Evolutionary conservation across 1,140 invertebrate genomes (phyloP), one percentile per base, ranked within the genome.

Genomic region (Drosophila micromelanica): DNA sequence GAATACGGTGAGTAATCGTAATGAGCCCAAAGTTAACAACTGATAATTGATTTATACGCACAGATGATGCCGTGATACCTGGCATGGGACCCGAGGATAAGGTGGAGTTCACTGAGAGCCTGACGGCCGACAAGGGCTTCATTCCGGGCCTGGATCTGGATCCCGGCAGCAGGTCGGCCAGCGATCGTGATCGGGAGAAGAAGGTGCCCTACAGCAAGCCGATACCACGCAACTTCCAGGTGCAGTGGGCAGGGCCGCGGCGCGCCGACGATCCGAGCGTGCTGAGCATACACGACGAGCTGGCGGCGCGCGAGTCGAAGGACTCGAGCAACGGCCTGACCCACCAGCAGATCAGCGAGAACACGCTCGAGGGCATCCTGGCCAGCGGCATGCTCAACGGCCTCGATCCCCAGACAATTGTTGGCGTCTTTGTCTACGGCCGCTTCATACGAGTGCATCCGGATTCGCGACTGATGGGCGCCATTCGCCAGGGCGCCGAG

Each of bases 221-320:
- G 12, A 98, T 99, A 91, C 98, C 98, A 3, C 95, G 96, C 77
- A 97, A 98, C 87, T 99, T 99, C 93, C 97, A 98, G 92, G 97
- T 97, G 23, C 97, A 98, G 64, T 99, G 98, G 98, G 97, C 97
- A 82, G 97, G 98, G 87, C 95, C 95, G 62, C 91, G 92, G 0
- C 70, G 90, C 0, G 73, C 78, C 0, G 91, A 92, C 42, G 94
- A 94, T 52, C 93, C 93, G 12, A 90, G 60, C 30, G 76, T 85
- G 37, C 75, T 90, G 1, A 84, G 84, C 65, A 89, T 89, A 11
- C 80, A 91, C 30, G 90, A 91, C 3, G 90, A 91, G 51, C 55
- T 84, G 43, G 80, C 78, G 8, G 81, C 81, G 9, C 70, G 80
- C 2, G 92, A 93, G 38, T 90, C 91, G 12, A 91, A 93, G 52